A percentile compares a stretch with the other conserved stretches of the same genome.
These are phyloP conservation scores for Eupithecia inturbata DNA, from an alignment of 2,888 invertebrate species.

Conservation along the genomic window DNA sequence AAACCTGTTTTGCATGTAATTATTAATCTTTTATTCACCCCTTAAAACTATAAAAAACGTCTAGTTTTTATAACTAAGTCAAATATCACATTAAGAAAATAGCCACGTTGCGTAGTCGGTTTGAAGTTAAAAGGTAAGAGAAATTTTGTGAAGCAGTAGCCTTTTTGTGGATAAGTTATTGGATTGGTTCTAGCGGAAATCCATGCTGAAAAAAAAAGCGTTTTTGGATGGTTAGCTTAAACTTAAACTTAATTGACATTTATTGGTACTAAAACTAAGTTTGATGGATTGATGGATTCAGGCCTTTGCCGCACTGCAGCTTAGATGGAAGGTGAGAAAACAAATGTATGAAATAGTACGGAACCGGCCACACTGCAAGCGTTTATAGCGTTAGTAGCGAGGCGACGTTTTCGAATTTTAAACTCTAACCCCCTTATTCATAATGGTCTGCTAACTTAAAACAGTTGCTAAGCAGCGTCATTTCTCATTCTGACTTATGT, in stretches of 20 bases:
- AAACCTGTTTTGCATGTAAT: slow-evolving; percentile 56
- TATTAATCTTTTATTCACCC: slow-evolving; percentile 43
- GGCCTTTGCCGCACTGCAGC: neutral
- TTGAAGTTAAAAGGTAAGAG: neutral
- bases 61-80: neutral
- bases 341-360: neutral
- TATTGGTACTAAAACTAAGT: neutral
- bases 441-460: too few relatives aligned
- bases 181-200: slow-evolving; percentile 2
- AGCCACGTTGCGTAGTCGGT: neutral
- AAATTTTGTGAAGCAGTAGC: neutral
- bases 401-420: too few relatives aligned
- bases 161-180: neutral
- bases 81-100: neutral
- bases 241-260: neutral
- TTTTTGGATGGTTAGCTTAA: neutral
- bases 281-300: neutral
- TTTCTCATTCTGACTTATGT: too few relatives aligned
- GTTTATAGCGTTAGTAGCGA: too few relatives aligned
- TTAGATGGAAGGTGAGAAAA: neutral
- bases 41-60: neutral
- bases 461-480: too few relatives aligned
- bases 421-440: too few relatives aligned
- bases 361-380: too few relatives aligned
- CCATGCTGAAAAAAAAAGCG: slow-evolving; percentile 12